Evolutionary conservation across 2,888 invertebrate genomes (phyloP).

Genomic region (Tridacna gigas): DNA sequence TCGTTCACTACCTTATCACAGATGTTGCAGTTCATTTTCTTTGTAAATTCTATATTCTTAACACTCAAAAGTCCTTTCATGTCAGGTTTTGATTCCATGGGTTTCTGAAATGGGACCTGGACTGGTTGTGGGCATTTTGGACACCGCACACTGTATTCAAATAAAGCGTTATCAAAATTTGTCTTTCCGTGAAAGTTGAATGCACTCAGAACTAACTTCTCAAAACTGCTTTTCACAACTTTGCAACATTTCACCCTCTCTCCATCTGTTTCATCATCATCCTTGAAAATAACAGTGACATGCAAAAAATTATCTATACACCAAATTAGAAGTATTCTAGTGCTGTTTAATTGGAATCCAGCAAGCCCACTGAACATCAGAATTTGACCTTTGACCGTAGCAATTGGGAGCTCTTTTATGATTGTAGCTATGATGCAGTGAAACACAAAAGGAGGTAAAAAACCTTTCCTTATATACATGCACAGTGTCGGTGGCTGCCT

Average conservation of each 20-base stretch:
- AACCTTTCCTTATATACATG: constrained; percentile 1
- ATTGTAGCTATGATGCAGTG: background rate
- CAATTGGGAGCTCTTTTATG: background rate
- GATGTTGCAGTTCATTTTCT: background rate
- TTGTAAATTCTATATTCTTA: background rate
- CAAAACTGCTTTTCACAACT: background rate
- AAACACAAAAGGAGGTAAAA: background rate
- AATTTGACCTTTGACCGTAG: background rate
- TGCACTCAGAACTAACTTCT: background rate
- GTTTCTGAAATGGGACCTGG: background rate
- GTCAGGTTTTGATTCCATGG: background rate
- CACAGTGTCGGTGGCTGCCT: background rate
- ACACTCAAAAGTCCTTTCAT: background rate
- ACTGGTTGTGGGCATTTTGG: background rate
- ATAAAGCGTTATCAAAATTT: background rate
- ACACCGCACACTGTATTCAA: background rate
- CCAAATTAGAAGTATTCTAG: background rate
- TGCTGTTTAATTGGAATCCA: background rate
- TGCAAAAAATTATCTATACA: background rate
- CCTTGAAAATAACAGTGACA: background rate
- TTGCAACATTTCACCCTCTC: background rate
- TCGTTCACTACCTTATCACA: background rate
- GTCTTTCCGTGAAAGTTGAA: constrained; percentile 4
- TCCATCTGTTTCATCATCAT: background rate
- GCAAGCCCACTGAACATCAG: background rate